Conservation (phyloP, 2,888 invertebrate species). For the Caenorhabditis angaria region DNA sequence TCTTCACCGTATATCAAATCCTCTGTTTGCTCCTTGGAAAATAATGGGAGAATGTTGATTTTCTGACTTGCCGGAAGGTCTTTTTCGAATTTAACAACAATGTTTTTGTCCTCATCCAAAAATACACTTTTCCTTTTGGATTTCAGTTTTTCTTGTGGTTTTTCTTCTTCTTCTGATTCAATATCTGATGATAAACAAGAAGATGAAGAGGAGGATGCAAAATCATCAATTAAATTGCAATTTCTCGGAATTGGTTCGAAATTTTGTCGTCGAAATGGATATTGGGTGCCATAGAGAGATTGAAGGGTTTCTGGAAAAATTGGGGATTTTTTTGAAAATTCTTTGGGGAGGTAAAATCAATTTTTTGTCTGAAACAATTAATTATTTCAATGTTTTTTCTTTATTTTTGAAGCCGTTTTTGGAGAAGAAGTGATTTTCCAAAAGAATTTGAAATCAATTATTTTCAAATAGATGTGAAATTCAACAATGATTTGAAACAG, state of each 20-base stretch:
- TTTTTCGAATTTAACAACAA: not conserved
- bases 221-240: not conserved
- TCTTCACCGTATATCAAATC: not conserved
- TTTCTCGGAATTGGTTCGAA: not conserved
- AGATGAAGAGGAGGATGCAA: not conserved
- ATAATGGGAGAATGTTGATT: not conserved
- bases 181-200: not conserved
- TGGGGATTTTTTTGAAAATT: too few species aligned
- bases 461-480: too few species aligned
- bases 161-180: not conserved
- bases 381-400: too few species aligned
- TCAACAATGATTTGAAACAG: too few species aligned
- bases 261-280: constrained; percentile 13
- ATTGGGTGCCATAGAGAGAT: constrained; percentile 7
- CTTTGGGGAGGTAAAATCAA: too few species aligned
- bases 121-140: not conserved
- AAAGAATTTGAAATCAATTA: too few species aligned
- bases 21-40: constrained; percentile 3
- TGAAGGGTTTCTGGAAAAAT: not conserved
- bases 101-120: not conserved
- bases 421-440: too few species aligned
- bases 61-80: not conserved
- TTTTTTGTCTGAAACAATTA: too few species aligned
- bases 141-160: not conserved
- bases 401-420: too few species aligned